Base-by-base conservation (phyloP, 2,888 invertebrate genomes). In the Noctuana brunneofusca region DNA sequence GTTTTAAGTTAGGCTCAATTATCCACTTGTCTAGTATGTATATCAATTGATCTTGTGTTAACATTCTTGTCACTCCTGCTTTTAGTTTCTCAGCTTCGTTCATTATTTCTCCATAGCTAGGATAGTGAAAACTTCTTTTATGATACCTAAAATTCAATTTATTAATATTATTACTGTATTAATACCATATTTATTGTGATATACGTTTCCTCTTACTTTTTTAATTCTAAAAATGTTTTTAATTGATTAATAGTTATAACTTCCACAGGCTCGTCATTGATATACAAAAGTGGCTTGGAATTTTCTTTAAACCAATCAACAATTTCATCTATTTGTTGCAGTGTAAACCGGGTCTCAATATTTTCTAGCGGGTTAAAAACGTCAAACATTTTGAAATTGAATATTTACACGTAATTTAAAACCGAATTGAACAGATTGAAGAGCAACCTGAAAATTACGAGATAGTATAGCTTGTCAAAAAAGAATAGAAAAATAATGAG, bases 51-150 rank as follows among this genome's bases (percentile, higher is more conserved):
- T 86, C 83, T 69, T 78, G 78, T 12, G 83, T 87, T 38, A 90
- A 63, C 68, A 85, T 67, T 75, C 83, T 79, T 35, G 73, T 71
- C 5, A 68, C 54, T 43, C 75, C 82, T 38, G 83, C 84, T 71
- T 83, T 78, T 50, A 89, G 72, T 38, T 73, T 69, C 72, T 90
- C 90, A 3, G 74, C 81, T 70, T 80, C 77, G 11, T 11, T 71
- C 87, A 90, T 89, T 54, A 90, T 78, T 74, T 87, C 85, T 14
- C 69, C 78, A 72, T 88, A 89, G 30, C 67, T 77, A 20, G 90
- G 90, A 62, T 87, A 87, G 27, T 77, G 71, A 69, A 84, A 89
- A 71, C 70, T 73, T 76, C 90, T 78, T 75, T 80, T 81, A 72
- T 89, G 89, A 68, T 78, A 85, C 70, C 90, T 90, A 67, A 68